Base-by-base conservation (phyloP, 2,113 vertebrate species). In the Meles meles region DNA sequence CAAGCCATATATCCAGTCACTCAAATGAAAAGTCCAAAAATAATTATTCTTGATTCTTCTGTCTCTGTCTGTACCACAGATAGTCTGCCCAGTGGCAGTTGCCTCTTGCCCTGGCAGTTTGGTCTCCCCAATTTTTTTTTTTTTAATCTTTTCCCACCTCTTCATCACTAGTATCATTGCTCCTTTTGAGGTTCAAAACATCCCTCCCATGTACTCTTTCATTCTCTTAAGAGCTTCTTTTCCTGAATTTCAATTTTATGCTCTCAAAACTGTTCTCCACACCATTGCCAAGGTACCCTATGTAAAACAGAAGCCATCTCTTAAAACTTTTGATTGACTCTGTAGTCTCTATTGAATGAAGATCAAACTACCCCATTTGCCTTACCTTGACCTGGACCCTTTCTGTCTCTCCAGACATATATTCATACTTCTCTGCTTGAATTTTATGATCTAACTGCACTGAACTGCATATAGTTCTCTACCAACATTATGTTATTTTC, bases 271-370 rank as follows among this genome's bases (percentile, higher is more conserved):
- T 85, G 6, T 61, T 80, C n/a, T 85, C 10, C 20, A 71, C 0
- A 23, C 3, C 1, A 31, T 6, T 65, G 31, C 18, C 12, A 11
- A 0, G 8, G 14, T 57, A 2, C 1, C 1, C 67, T 79, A 31
- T 37, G 37, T 77, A 34, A 87, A 86, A 27, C 27, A 83, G 49
- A 91, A 61, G 59, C 2, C 9, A 84, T 37, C 20, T 81, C n/a
- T 85, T 76, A 72, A 47, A 76, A 27, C 44, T 29, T 29, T 69
- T 57, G 37, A 79, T 0, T 57, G 3, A 3, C 9, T 67, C 52
- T 72, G 20, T 85, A 23, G 42, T 65, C 65, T 77, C 44, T 89
- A 1, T 14, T 79, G 76, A 72, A 42, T 88, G 34, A 76, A 71
- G 27, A 77, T 67, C 14, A 71, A 59, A 18, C 42, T 67, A 18